A percentile compares a stretch with the other conserved stretches of the same genome.
Evolutionary conservation across 1,140 invertebrate genomes (phyloP).

Genomic region (Drosophila micromelanica): DNA sequence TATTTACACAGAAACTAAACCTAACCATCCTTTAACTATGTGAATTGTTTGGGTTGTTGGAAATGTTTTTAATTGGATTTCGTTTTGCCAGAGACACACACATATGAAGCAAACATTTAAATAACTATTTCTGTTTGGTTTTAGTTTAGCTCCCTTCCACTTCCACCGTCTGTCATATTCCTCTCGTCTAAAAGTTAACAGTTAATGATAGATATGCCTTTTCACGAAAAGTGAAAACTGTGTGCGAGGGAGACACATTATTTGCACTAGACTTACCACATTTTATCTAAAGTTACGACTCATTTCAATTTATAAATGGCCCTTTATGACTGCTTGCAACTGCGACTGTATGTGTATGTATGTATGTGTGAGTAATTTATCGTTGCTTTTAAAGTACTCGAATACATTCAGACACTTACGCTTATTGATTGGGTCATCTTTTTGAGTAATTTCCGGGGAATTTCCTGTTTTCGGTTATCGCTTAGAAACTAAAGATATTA

Average conservation of each 20-base stretch:
- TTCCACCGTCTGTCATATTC: slow-evolving; percentile 5
- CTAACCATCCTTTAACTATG: slow-evolving; percentile 39
- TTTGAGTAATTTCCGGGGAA: slow-evolving; percentile 19
- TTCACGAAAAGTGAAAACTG: slow-evolving; percentile 6
- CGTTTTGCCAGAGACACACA: slow-evolving; percentile 25
- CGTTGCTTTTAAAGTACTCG: slow-evolving; percentile 50
- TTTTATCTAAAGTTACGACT: slow-evolving; percentile 31
- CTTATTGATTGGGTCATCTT: slow-evolving; percentile 38
- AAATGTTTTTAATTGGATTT: slow-evolving; percentile 72
- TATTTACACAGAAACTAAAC: slow-evolving; percentile 71
- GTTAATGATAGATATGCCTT: slow-evolving; percentile 37
- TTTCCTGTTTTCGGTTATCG: slow-evolving; percentile 30
- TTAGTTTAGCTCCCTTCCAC: slow-evolving; percentile 1
- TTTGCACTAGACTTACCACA: slow-evolving; percentile 53
- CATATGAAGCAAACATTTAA: slow-evolving; percentile 37
- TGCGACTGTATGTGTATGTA: slow-evolving; percentile 18
- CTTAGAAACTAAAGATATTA: slow-evolving; percentile 79
- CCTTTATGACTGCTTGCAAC: slow-evolving; percentile 10
- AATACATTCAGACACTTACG: slow-evolving; percentile 58
- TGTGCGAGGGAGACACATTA: slow-evolving; percentile 31
- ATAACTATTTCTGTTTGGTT: slow-evolving; percentile 17
- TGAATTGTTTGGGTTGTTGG: slow-evolving; percentile 26
- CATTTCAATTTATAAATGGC: slow-evolving; percentile 14
- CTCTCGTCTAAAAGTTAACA: slow-evolving; percentile 30
- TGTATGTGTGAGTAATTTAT: slow-evolving; percentile 23